Percentiles rank a stretch among this genome's conserved stretches.
Evolutionary conservation across 2,113 vertebrate species (phyloP).

Genomic region (Casuarius casuarius): DNA sequence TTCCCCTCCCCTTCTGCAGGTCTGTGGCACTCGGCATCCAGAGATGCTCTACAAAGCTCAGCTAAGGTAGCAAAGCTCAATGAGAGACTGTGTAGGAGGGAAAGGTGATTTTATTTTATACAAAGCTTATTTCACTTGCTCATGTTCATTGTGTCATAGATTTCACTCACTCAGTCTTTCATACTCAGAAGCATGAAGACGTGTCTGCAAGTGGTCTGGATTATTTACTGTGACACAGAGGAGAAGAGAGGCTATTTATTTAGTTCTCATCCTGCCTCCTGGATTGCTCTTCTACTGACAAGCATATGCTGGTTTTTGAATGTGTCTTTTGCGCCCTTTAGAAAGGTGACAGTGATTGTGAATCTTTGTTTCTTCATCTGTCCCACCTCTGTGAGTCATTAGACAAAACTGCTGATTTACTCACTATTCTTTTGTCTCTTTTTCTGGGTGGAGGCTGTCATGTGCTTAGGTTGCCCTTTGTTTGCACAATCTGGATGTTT

Average conservation of each 20-base stretch:
- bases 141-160: fast-evolving
- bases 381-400: constrained; percentile 7
- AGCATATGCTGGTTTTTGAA: neutral
- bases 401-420: neutral
- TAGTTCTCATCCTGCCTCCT: neutral
- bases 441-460: neutral
- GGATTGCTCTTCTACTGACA: neutral
- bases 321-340: neutral
- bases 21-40: neutral
- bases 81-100: neutral
- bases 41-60: neutral
- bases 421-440: constrained; percentile 2
- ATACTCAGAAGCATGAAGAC: neutral
- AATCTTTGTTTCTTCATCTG: neutral
- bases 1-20: neutral
- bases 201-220: fast-evolving
- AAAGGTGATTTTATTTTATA: neutral
- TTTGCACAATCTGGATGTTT: neutral
- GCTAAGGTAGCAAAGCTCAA: neutral
- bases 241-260: neutral
- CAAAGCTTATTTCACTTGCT: neutral
- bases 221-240: neutral
- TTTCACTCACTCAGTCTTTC: neutral
- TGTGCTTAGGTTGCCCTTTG: neutral
- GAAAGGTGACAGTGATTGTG: neutral